Percentiles rank a stretch among this genome's conserved stretches.
Conservation (phyloP, 2,113 vertebrate genomes). For the Catagonus wagneri region DNA sequence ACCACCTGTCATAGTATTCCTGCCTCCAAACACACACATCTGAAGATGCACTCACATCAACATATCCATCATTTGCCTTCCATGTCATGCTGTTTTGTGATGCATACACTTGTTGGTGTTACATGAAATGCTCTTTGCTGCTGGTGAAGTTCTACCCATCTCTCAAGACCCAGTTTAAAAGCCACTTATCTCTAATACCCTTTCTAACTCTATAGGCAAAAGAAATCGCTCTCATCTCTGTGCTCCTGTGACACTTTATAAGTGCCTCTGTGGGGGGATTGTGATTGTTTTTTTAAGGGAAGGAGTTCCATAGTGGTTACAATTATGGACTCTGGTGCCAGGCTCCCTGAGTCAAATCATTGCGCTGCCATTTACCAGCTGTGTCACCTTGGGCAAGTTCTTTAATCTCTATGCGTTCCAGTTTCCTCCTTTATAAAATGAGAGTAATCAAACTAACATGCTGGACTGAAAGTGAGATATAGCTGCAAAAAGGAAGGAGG, state of each 20-base stretch:
- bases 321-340: background rate
- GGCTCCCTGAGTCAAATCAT: background rate
- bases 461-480: background rate
- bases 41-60: background rate
- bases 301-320: background rate
- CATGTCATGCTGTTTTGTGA: background rate
- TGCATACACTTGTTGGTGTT: background rate
- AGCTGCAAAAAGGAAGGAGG: background rate
- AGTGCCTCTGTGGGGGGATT: background rate
- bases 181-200: background rate
- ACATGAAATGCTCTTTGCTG: background rate
- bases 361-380: background rate
- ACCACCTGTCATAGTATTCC: background rate
- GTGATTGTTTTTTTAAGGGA: background rate
- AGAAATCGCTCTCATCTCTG: background rate
- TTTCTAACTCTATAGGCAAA: background rate
- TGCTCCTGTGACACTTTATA: background rate
- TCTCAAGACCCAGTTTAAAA: background rate
- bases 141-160: background rate
- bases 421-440: conserved; percentile 20
- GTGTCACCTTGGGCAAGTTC: background rate
- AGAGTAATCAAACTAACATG: background rate
- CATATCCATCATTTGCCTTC: background rate
- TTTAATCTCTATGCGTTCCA: background rate
- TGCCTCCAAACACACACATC: background rate